Percentiles rank a stretch among this genome's conserved stretches.
Conservation (phyloP, 2,113 vertebrate species). For the Boulengeromyrus knoepffleri region DNA sequence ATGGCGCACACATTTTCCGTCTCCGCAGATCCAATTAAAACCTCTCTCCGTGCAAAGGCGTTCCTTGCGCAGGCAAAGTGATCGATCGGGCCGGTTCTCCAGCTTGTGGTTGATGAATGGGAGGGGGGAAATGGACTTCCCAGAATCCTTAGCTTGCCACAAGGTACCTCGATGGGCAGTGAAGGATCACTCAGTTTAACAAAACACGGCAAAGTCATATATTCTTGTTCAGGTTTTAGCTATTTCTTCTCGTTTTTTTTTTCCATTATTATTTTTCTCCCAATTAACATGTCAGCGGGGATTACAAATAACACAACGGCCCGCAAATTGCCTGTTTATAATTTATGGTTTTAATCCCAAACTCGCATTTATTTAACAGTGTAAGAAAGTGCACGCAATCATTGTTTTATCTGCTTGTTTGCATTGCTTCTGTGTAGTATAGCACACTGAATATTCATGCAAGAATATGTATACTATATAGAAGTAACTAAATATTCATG, state of each 20-base stretch:
- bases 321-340: neutral
- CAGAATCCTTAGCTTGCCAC: neutral
- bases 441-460: neutral
- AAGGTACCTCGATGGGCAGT: conserved; percentile 24
- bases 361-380: conserved; percentile 5
- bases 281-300: conserved; percentile 11
- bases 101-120: conserved; percentile 45
- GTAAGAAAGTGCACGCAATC: neutral
- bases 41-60: conserved; percentile 31
- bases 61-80: conserved; percentile 51
- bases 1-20: conserved; percentile 21
- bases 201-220: neutral
- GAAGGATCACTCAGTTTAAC: conserved; percentile 32
- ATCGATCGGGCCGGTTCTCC: conserved; percentile 46
- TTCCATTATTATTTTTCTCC: neutral
- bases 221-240: neutral
- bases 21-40: conserved; percentile 42
- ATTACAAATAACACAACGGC: neutral
- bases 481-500: neutral
- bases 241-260: neutral
- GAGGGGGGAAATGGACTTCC: conserved; percentile 44
- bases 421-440: neutral
- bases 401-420: neutral
- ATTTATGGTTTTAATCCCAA: conserved; percentile 24
- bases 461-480: neutral